These are phyloP conservation scores for Blastobasis adustella DNA, from an alignment of 2,888 invertebrate genomes.

Conservation along the genomic window DNA sequence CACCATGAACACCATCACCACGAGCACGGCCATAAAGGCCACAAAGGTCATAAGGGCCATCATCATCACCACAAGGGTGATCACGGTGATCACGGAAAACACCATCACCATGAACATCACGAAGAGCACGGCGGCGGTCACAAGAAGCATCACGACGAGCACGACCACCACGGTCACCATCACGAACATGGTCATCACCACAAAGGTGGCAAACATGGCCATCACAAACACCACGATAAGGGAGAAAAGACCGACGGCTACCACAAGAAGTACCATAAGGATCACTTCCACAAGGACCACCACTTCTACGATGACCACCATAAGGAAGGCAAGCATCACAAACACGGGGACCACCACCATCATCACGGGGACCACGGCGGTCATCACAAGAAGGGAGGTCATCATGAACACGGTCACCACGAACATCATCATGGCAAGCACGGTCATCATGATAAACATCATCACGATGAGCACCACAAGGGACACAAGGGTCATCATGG, in stretches of 20 bases:
- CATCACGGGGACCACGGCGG: conserved; percentile 60
- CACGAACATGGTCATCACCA: conserved; percentile 66
- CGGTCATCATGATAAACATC: conserved; percentile 65
- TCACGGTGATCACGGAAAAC: conserved; percentile 58
- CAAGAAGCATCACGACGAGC: conserved; percentile 60
- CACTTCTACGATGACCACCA: conserved; percentile 68
- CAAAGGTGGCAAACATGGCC: conserved; percentile 62
- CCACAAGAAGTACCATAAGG: conserved; percentile 68
- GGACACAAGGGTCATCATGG: conserved; percentile 70
- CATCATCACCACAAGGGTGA: conserved; percentile 66
- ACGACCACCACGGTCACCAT: conserved; percentile 59
- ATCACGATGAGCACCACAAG: conserved; percentile 58
- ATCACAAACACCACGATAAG: conserved; percentile 62
- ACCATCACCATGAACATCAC: conserved; percentile 59
- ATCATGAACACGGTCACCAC: conserved; percentile 58
- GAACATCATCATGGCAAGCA: conserved; percentile 63
- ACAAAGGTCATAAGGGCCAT: conserved; percentile 65
- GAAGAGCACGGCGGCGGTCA: conserved; percentile 61
- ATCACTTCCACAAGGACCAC: conserved; percentile 65
- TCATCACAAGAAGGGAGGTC: conserved; percentile 65
- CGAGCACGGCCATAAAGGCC: conserved; percentile 56
- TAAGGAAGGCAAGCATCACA: conserved; percentile 64
- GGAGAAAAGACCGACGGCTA: conserved; percentile 62
- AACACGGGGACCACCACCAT: conserved; percentile 62
- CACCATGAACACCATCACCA: conserved; percentile 63